Conservation (phyloP, 2,888 invertebrate genomes). For the Drosophila crucigera region DNA sequence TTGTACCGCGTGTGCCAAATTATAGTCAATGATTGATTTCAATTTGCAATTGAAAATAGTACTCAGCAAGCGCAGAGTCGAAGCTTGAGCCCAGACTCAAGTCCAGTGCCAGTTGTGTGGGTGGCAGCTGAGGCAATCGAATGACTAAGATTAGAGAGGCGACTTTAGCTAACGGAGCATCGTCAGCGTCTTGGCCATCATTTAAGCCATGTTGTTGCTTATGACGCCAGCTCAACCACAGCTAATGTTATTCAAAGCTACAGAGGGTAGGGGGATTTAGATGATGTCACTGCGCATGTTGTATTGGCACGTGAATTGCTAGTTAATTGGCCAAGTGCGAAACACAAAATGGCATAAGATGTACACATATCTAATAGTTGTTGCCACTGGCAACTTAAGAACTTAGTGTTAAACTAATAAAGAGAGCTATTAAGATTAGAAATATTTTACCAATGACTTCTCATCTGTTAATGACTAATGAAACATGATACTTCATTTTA, state of each 20-base stretch:
- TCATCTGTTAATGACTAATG: background rate
- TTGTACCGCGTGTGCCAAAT: constrained; percentile 70
- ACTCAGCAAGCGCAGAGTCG: constrained; percentile 34
- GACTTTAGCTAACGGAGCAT: constrained; percentile 29
- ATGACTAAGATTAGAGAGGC: background rate
- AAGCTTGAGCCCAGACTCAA: background rate
- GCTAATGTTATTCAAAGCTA: constrained; percentile 28
- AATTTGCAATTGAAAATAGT: constrained; percentile 78
- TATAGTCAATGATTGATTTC: constrained; percentile 80
- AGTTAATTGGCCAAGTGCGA: constrained; percentile 60
- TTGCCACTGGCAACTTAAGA: constrained; percentile 18
- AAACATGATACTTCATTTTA: background rate
- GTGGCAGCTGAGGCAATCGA: constrained; percentile 19
- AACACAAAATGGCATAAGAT: constrained; percentile 44
- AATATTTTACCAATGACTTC: background rate
- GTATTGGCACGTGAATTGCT: constrained; percentile 63
- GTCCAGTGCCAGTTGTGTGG: constrained; percentile 21
- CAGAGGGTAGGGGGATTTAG: background rate
- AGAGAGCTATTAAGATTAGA: background rate
- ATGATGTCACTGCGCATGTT: constrained; percentile 64
- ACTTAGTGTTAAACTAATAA: constrained; percentile 1
- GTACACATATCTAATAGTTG: constrained; percentile 37
- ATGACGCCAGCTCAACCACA: constrained; percentile 7
- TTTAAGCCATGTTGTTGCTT: constrained; percentile 11
- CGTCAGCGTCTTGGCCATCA: constrained; percentile 25